Evolutionary conservation across 1,140 invertebrate species (phyloP), one percentile per base, ranked within the genome.

Genomic region (Geopemphigus sp.): DNA sequence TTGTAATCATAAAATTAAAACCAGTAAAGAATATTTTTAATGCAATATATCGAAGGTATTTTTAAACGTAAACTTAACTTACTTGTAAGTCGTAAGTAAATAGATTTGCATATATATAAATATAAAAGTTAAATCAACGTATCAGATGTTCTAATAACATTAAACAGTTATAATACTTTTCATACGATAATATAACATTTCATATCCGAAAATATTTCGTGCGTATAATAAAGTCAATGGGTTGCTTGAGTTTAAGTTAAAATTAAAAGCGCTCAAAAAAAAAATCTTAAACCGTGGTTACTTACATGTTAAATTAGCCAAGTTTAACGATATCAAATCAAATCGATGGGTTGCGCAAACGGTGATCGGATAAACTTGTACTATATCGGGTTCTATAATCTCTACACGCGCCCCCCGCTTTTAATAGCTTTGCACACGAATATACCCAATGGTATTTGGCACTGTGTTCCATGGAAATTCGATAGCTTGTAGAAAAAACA

Each of bases 381-480:
- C 47, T 15, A 53, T 72, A 72, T 72, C 68, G 24, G 11, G 47
- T 72, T 54, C 47, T 54, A 72, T 54, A 54, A 72, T 72, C 68
- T 72, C 15, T 53, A 72, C 17, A 72, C 24, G 50, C 68, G 17
- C 68, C 47, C 47, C 50, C 24, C 53, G 50, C 24, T 72, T 72
- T 72, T 72, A 72, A 72, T 72, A 72, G 47, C 68, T 72, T 72
- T 54, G 53, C 47, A 72, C 47, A 72, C 68, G 68, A 72, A 72
- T 72, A 72, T 54, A 54, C 19, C 47, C 50, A 54, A 72, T 45
- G 54, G 2, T n/a, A 72, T 72, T 72, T 53, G 50, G 24, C 68
- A 72, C 24, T 17, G 12, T 32, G 4, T 72, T 29, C 26, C 53
- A 70, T 53, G 66, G 22, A 50, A 39, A 50, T 53, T 70, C 24